Percentiles rank a stretch among this genome's conserved stretches.
phyloP scores from a whole-genome alignment of 2,888 invertebrate genomes.

The Erebia epiphron region DNA sequence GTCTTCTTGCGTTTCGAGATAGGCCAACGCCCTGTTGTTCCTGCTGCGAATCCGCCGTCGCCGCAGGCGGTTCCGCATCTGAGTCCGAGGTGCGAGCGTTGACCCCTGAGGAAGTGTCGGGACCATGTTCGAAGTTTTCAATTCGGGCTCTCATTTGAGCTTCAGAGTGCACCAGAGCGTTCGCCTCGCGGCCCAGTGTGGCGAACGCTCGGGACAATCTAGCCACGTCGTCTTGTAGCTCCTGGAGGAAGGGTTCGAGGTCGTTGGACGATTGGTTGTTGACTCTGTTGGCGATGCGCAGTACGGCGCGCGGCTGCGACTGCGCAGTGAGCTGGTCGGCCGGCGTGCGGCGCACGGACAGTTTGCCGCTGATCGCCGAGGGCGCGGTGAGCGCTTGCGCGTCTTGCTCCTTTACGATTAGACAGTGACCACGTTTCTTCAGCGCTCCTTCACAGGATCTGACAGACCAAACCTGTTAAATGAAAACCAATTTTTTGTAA shows the following conservation, averaged over 20 bases:
- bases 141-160: conserved; percentile 50
- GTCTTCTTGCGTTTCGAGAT: conserved; percentile 1
- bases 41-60: background rate
- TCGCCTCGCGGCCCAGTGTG: conserved; percentile 63
- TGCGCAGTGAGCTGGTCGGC: conserved; percentile 55
- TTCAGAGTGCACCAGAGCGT: conserved; percentile 58
- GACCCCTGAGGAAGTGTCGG: background rate
- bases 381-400: conserved; percentile 63
- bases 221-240: conserved; percentile 65
- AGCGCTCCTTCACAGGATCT: conserved; percentile 74
- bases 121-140: conserved; percentile 12
- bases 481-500: background rate
- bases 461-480: conserved; percentile 70
- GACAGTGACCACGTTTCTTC: conserved; percentile 68
- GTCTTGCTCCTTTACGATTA: conserved; percentile 61
- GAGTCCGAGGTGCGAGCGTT: conserved; percentile 20
- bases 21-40: background rate
- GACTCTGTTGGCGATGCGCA: conserved; percentile 71
- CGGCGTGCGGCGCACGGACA: conserved; percentile 65
- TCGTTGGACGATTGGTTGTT: conserved; percentile 45
- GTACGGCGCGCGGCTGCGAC: conserved; percentile 68
- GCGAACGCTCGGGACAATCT: conserved; percentile 66
- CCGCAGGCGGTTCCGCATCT: conserved; percentile 26
- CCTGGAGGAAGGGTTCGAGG: conserved; percentile 63
- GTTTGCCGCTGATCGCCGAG: conserved; percentile 59